Conservation (phyloP, 2,888 invertebrate genomes). For the Andrena camellia region DNA sequence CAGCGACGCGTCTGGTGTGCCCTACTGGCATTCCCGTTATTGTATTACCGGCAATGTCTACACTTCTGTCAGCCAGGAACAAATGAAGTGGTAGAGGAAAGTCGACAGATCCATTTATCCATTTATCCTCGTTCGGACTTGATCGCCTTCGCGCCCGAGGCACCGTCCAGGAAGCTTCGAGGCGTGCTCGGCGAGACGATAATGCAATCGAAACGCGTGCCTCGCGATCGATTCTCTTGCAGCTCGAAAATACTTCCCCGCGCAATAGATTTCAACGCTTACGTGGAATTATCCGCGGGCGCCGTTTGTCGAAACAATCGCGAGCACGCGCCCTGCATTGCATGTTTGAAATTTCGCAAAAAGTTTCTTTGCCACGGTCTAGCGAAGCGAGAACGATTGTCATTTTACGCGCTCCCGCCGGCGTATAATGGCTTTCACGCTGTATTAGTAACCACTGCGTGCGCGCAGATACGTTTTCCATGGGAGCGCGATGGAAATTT, state of each 20-base stretch:
- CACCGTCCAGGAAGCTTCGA: neutral
- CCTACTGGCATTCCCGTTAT: constrained; percentile 64
- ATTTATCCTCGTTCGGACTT: constrained; percentile 42
- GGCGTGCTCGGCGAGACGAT: neutral
- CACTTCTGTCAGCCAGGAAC: constrained; percentile 31
- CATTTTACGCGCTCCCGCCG: constrained; percentile 16
- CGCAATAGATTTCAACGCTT: neutral
- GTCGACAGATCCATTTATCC: constrained; percentile 59
- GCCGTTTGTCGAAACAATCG: constrained; percentile 17
- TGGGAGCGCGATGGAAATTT: neutral
- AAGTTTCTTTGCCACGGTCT: constrained; percentile 16
- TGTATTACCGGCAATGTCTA: constrained; percentile 68
- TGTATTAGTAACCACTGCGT: neutral
- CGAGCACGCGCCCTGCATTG: neutral
- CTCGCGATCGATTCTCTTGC: neutral
- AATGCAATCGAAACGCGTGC: constrained; percentile 18
- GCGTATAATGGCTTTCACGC: neutral
- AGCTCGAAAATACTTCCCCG: neutral
- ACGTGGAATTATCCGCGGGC: neutral
- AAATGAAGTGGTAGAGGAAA: constrained; percentile 38
- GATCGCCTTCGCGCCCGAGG: constrained; percentile 16
- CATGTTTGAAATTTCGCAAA: constrained; percentile 2
- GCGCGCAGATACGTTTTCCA: neutral
- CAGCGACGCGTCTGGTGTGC: constrained; percentile 19
- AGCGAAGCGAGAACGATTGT: neutral